A percentile compares a stretch with the other conserved stretches of the same genome.
phyloP scores from a whole-genome alignment of 2,113 vertebrate genomes.

The Physeter macrocephalus region DNA sequence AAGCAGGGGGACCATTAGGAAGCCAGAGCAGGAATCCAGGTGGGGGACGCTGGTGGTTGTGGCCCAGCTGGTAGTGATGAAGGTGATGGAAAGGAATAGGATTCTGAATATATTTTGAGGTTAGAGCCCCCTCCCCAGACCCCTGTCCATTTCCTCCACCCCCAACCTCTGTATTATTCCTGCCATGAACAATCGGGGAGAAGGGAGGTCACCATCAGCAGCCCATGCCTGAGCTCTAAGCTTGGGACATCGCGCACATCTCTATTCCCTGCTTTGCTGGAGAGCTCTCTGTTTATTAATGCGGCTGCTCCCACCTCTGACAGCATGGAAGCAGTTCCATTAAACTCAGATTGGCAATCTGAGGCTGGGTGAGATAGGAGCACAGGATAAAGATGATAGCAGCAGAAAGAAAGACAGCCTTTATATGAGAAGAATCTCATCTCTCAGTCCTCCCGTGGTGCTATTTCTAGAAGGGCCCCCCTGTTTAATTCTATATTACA shows the following conservation, averaged over 20 bases:
- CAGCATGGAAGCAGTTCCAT: not conserved
- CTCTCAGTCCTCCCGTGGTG: not conserved
- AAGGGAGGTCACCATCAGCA: not conserved
- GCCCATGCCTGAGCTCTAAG: not conserved
- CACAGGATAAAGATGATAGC: not conserved
- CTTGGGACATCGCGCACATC: rapidly evolving
- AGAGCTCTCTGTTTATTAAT: not conserved
- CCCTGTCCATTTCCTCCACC: too few relatives aligned
- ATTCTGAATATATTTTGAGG: not conserved
- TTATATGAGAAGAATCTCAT: not conserved
- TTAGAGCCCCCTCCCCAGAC: not conserved
- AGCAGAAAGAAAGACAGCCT: not conserved
- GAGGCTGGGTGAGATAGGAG: not conserved
- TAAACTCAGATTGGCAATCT: not conserved
- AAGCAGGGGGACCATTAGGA: not conserved
- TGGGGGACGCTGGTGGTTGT: not conserved
- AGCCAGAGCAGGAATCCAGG: not conserved
- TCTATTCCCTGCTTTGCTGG: not conserved
- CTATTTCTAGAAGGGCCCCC: not conserved
- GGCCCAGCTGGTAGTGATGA: rapidly evolving
- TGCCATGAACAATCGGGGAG: not conserved
- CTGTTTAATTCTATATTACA: too few relatives aligned
- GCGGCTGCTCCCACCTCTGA: not conserved
- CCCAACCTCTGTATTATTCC: not conserved
- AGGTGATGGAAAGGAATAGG: not conserved